These are phyloP conservation scores for Meloidogyne floridensis DNA, from an alignment of 1,140 invertebrate genomes.

Conservation along the genomic window DNA sequence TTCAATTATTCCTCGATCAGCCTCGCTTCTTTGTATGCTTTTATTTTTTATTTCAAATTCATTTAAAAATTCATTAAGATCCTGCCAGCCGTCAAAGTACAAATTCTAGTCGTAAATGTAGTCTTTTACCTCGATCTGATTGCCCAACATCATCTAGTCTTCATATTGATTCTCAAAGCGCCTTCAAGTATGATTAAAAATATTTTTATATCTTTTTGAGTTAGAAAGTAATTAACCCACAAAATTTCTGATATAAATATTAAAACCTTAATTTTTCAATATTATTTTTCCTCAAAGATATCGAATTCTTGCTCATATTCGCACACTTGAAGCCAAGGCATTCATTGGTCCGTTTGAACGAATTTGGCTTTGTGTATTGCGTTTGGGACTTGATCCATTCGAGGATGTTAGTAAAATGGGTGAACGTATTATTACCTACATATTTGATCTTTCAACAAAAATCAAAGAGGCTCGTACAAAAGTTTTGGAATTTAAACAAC, in stretches of 20 bases:
- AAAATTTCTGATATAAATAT: not conserved
- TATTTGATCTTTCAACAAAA: slow-evolving; percentile 23
- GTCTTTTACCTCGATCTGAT: not conserved
- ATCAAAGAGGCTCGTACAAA: slow-evolving; percentile 19
- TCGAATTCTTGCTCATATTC: slow-evolving; percentile 42
- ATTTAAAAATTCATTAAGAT: not conserved
- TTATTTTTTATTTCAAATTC: not conserved
- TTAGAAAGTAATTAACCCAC: too few relatives aligned
- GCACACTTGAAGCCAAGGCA: slow-evolving; percentile 55
- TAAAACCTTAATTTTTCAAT: too few relatives aligned
- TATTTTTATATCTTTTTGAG: too few relatives aligned
- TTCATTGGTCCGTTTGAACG: slow-evolving; percentile 59
- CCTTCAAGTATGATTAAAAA: slow-evolving; percentile 31
- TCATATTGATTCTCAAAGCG: slow-evolving; percentile 1
- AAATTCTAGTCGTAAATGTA: not conserved
- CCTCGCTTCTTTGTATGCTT: not conserved
- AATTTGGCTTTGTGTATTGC: slow-evolving; percentile 60
- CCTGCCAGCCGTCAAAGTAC: not conserved
- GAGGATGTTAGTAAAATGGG: slow-evolving; percentile 49
- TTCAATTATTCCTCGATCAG: slow-evolving; percentile 14
- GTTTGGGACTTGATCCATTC: slow-evolving; percentile 57
- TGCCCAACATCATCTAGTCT: too few relatives aligned
- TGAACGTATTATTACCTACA: slow-evolving; percentile 25
- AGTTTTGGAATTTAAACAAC: slow-evolving; percentile 7
- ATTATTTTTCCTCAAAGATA: not conserved